Evolutionary conservation across 2,888 invertebrate species (phyloP), one percentile per base, ranked within the genome.

Genomic region (Drosophila rubida): DNA sequence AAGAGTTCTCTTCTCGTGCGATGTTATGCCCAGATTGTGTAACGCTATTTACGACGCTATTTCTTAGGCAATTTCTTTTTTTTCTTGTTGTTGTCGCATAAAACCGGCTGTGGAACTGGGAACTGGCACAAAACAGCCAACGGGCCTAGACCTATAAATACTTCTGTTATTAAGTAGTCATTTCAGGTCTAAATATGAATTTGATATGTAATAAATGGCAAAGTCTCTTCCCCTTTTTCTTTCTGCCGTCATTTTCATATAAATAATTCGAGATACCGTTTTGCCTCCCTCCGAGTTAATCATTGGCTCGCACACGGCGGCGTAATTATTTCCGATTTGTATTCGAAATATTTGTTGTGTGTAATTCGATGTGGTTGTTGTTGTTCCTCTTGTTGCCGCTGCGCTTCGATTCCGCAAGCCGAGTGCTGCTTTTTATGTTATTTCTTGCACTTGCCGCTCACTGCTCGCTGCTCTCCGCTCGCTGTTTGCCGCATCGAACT

Each of bases 371-470:
- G 32, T 32, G 23, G 32, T 58, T 53, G 30, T 37, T 46, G 7
- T 53, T 46, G 48, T 25, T 55, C 54, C 32, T 51, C 25, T 55
- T 64, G 50, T 42, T 55, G 35, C 2, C 51, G 66, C 60, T 69
- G 72, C 72, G 72, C 69, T 60, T 62, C 62, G 54, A 74, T 75
- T 68, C 71, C 77, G 64, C 68, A 60, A 71, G 41, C 53, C 32
- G 48, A 74, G 66, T 67, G 54, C 37, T 66, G 61, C 16, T 11
- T 61, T 63, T 51, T 53, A 44, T 49, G 41, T 46, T 58, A 37
- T 48, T 51, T 42, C 41, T 49, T 9, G 27, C 19, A 39, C 41
- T 49, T 25, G 25, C 25, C 25, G 25, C 25, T 25, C 25, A 7
- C 25, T 6, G 7, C 25, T 25, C 23, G 1, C 4, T 48, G 48